phyloP scores from a whole-genome alignment of 2,113 vertebrate genomes.

The Nycticryphes semicollaris region DNA sequence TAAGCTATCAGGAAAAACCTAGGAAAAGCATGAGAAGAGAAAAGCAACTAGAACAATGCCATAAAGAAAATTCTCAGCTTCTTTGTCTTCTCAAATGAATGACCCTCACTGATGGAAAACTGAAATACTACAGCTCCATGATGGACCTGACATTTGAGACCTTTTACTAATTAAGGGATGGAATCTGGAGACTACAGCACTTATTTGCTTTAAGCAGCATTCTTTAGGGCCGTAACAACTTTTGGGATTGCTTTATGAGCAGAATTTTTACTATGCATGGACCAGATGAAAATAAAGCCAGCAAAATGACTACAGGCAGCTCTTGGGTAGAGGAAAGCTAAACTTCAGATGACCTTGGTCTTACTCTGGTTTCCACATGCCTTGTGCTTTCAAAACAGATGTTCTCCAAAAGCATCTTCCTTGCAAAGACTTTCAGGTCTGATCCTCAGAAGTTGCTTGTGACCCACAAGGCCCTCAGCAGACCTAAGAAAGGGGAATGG shows the following conservation, averaged over 20 bases:
- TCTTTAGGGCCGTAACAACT: constrained; percentile 43
- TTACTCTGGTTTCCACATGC: constrained; percentile 35
- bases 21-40: neutral
- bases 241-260: constrained; percentile 36
- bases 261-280: constrained; percentile 17
- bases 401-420: constrained; percentile 39
- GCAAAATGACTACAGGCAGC: constrained; percentile 7
- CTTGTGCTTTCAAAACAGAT: constrained; percentile 41
- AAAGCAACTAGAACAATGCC: constrained; percentile 4
- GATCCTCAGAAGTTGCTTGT: neutral
- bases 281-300: constrained; percentile 33
- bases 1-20: neutral
- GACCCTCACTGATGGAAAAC: constrained; percentile 20
- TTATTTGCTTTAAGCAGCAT: constrained; percentile 56
- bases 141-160: constrained; percentile 52
- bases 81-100: constrained; percentile 42
- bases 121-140: constrained; percentile 47
- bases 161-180: constrained; percentile 54
- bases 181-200: constrained; percentile 42
- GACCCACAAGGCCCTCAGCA: neutral
- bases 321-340: constrained; percentile 21
- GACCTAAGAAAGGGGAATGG: neutral
- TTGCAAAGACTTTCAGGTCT: constrained; percentile 6
- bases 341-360: constrained; percentile 53
- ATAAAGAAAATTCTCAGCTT: constrained; percentile 16